These are phyloP conservation scores for Sebastiscus tertius DNA, from an alignment of 2,797 vertebrate genomes.

Conservation along the genomic window DNA sequence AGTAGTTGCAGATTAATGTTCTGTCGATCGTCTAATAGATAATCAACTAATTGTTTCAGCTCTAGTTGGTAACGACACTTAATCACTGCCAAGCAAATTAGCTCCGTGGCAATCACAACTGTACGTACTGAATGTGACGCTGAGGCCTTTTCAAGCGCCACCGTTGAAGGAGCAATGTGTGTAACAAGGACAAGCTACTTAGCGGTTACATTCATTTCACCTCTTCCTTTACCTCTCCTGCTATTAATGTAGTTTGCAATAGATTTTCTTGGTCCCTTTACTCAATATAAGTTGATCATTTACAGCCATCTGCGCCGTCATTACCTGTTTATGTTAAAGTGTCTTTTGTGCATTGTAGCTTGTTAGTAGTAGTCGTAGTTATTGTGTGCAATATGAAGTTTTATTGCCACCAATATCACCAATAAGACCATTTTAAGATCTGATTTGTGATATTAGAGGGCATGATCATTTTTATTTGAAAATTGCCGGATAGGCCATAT, in stretches of 20 bases:
- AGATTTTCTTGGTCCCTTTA: background rate
- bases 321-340: background rate
- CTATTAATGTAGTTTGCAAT: background rate
- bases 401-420: background rate
- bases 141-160: background rate
- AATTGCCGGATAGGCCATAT: too few species aligned
- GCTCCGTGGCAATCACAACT: background rate
- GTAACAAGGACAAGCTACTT: background rate
- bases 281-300: too few species aligned
- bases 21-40: background rate
- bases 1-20: background rate
- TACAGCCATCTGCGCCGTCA: background rate
- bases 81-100: slow-evolving; percentile 5
- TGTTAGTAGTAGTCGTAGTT: background rate
- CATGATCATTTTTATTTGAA: too few species aligned
- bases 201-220: background rate
- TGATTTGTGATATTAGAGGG: too few species aligned
- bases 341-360: background rate
- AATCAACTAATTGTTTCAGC: too few species aligned
- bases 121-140: slow-evolving; percentile 3
- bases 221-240: background rate
- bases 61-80: background rate
- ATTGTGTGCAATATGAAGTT: background rate
- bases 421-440: background rate
- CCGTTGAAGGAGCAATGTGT: background rate